Evolutionary conservation across 2,113 vertebrate species (phyloP).

Genomic region (Salvelinus alpinus): DNA sequence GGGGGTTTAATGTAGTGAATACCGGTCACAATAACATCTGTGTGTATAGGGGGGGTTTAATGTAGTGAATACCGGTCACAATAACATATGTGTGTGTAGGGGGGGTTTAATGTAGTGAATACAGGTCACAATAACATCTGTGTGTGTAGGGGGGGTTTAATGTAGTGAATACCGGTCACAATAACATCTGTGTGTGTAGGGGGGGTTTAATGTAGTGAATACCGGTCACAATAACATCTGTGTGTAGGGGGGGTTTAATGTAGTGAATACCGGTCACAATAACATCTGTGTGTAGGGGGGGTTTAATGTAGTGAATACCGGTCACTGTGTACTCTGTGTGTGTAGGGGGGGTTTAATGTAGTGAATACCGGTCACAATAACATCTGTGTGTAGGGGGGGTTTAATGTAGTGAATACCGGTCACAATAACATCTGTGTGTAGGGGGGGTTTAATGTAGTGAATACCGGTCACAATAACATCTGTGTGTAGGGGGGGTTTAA

Average conservation of each 20-base stretch:
- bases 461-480: too few species aligned
- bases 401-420: background rate
- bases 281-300: too few species aligned
- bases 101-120: background rate
- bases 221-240: background rate
- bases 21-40: too few species aligned
- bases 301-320: background rate
- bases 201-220: background rate
- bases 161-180: too few species aligned
- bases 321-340: background rate
- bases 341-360: background rate
- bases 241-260: background rate
- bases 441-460: background rate
- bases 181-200: too few species aligned
- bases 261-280: too few species aligned
- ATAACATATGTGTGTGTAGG: too few species aligned
- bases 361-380: too few species aligned
- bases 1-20: background rate
- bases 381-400: too few species aligned
- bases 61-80: too few species aligned
- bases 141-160: background rate
- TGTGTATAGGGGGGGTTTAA: background rate
- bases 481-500: too few species aligned
- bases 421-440: background rate
- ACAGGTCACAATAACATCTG: too few species aligned